Evolutionary conservation across 2,888 invertebrate genomes (phyloP), one percentile per base, ranked within the genome.

Genomic region (Dryocosmus kuriphilus): DNA sequence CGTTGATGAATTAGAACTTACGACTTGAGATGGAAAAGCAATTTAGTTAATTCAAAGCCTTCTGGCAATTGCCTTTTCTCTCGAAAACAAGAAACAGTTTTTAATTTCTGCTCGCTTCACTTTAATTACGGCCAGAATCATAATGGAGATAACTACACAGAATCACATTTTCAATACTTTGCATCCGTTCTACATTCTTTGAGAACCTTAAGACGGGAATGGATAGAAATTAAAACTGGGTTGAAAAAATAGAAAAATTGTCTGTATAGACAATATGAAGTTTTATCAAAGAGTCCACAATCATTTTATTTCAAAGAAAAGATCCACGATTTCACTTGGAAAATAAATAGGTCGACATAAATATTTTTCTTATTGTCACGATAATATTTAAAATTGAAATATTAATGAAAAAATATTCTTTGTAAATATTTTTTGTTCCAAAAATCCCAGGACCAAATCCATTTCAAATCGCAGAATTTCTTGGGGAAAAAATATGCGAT

Each of bases 91-190:
- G 41, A 3, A 27, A 27, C 24, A 46, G 8, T 24, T 71, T 71
- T 71, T 30, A 30, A 71, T 46, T 71, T 46, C 27, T 27, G 8
- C 16, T 7, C 19, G 27, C 51, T 46, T 51, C n/a, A n/a, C 30
- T 71, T 30, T 30, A 46, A 71, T 71, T 71, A 27, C 27, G 41
- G 16, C 19, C 27, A 67, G 19, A 27, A 46, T 67, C 27, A 46
- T 46, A 67, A 67, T 27, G 3, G 9, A 14, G 24, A 65, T 14
- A 41, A 51, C 32, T 30, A 19, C 51, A n/a, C 46, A n/a, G n/a
- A 41, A 71, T 71, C 51, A 51, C 30, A 46, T n/a, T 46, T 51
- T 51, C 71, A 71, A 71, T 71, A 51, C 51, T 19, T n/a, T 2
- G 9, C 51, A n/a, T 14, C 46, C 11, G n/a, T 24, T 57, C 24